A percentile compares a stretch with the other conserved stretches of the same genome.
Conservation (phyloP, 92 coral and sea anemone species). For the Palythoa heliodiscus region DNA sequence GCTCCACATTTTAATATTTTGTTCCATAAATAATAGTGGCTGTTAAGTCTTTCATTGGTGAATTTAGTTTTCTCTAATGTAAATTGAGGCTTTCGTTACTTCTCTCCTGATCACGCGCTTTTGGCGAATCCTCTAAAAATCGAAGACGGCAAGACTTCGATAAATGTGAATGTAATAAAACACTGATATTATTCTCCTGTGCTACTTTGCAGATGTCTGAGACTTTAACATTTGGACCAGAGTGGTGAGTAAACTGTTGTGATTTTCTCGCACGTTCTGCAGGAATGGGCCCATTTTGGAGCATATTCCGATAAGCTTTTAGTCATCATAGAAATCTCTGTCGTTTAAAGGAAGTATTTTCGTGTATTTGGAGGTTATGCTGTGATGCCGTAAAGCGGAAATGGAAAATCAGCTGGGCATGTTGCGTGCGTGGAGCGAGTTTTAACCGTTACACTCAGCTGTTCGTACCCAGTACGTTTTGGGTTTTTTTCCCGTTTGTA, state of each 20-base stretch:
- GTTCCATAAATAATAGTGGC: not conserved
- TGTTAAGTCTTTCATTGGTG: slow-evolving; percentile 7
- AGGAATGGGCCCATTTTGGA: not conserved
- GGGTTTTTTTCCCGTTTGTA: not conserved
- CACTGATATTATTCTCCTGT: slow-evolving; percentile 8
- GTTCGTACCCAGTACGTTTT: not conserved
- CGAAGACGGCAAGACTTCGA: not conserved
- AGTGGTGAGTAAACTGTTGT: slow-evolving; percentile 77
- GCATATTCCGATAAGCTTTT: not conserved
- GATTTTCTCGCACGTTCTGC: slow-evolving; percentile 1
- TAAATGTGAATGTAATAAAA: slow-evolving; percentile 1
- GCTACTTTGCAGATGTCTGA: slow-evolving; percentile 87
- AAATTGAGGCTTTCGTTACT: slow-evolving; percentile 13
- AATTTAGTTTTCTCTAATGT: slow-evolving; percentile 5
- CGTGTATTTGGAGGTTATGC: not conserved
- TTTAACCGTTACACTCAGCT: not conserved
- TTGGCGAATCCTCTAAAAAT: not conserved
- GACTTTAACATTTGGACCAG: slow-evolving; percentile 99
- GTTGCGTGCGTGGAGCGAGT: not conserved
- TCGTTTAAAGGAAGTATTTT: not conserved
- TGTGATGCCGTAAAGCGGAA: slow-evolving; percentile 7
- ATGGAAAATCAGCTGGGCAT: slow-evolving; percentile 2
- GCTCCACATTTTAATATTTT: not conserved
- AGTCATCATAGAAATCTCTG: not conserved
- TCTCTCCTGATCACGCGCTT: not conserved